Evolutionary conservation across 1,140 invertebrate genomes (phyloP).

Genomic region (Danaus melanippus): DNA sequence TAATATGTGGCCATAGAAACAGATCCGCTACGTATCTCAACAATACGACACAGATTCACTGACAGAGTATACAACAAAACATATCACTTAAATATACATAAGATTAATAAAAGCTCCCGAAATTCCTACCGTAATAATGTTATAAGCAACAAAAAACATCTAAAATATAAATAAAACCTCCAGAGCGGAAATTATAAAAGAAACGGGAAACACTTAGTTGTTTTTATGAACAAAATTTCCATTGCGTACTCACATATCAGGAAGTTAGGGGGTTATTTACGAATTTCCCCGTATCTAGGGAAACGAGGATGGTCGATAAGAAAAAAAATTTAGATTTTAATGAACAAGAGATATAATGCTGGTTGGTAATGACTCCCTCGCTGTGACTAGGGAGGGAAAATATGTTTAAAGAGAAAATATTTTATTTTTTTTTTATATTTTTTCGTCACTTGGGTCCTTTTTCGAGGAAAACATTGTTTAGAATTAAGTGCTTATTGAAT

Average conservation of each 20-base stretch:
- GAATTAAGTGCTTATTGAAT: no score
- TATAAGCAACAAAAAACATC: no score
- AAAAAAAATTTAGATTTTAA: conserved; percentile 37
- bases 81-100: no score
- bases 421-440: no score
- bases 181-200: conserved; percentile 17
- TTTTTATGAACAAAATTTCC: conserved; percentile 20
- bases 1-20: neutral
- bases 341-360: conserved; percentile 31
- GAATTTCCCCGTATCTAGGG: conserved; percentile 23
- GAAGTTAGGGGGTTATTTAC: conserved; percentile 21
- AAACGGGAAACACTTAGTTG: conserved; percentile 17
- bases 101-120: no score
- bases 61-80: no score
- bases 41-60: no score
- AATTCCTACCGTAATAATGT: no score
- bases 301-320: conserved; percentile 31
- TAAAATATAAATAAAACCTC: conserved; percentile 9
- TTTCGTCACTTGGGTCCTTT: no score
- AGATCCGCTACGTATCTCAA: no score
- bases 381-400: conserved; percentile 12
- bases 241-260: conserved; percentile 18
- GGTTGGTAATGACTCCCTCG: conserved; percentile 28
- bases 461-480: no score
- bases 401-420: neutral